Percentiles rank a stretch among this genome's conserved stretches.
Conservation (phyloP, 2,888 invertebrate species). For the Drosophila basisetae region DNA sequence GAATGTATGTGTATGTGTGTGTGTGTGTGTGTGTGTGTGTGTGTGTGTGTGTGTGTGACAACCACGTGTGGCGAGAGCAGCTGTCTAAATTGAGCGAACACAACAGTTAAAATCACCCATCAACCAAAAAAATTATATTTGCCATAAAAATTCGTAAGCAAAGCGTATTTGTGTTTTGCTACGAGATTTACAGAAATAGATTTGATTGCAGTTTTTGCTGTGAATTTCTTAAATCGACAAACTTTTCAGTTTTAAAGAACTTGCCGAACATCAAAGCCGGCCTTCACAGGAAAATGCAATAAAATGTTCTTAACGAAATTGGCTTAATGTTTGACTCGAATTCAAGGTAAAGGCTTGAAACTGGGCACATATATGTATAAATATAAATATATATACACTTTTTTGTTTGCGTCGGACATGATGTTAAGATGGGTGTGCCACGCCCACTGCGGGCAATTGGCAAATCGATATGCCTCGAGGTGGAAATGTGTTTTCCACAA, state of each 20-base stretch:
- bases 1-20: background rate
- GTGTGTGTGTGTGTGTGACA: slow-evolving; percentile 4
- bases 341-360: background rate
- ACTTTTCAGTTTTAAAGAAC: background rate
- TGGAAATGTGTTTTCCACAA: slow-evolving; percentile 4
- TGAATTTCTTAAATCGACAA: background rate
- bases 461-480: background rate
- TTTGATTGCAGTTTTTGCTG: background rate
- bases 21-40: background rate
- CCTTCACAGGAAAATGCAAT: background rate
- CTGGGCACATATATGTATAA: background rate
- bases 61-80: slow-evolving; percentile 21
- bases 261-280: background rate
- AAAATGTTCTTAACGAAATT: background rate
- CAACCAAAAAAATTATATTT: background rate
- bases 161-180: background rate
- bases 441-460: background rate
- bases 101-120: background rate
- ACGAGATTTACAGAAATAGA: background rate
- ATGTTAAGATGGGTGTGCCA: background rate
- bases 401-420: background rate
- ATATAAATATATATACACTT: background rate
- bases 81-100: background rate
- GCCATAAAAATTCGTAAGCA: background rate
- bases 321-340: background rate